A percentile compares a stretch with the other conserved stretches of the same genome.
Conservation (phyloP, 2,888 invertebrate genomes). For the Andrena flavipes region DNA sequence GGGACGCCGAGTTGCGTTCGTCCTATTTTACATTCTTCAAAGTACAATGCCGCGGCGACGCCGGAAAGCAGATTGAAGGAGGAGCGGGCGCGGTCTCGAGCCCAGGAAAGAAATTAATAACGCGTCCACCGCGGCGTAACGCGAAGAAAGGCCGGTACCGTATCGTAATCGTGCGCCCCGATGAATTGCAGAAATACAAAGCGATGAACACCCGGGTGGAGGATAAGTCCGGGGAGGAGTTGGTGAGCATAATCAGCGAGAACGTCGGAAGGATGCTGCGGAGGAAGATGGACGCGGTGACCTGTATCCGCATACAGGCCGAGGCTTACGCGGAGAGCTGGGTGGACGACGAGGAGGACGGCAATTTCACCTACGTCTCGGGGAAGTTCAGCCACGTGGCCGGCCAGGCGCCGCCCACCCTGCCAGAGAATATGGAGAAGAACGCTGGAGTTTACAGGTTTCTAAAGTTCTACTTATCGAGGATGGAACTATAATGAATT, state of each 20-base stretch:
- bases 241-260: slow-evolving; percentile 92
- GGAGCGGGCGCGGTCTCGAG: background rate
- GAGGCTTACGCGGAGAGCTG: slow-evolving; percentile 89
- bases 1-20: background rate
- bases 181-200: slow-evolving; percentile 89
- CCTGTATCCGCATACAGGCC: slow-evolving; percentile 92
- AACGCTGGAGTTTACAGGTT: slow-evolving; percentile 73
- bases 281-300: slow-evolving; percentile 95
- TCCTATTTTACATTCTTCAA: background rate
- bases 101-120: slow-evolving; percentile 42
- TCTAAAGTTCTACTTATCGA: slow-evolving; percentile 15
- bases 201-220: slow-evolving; percentile 92
- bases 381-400: slow-evolving; percentile 90
- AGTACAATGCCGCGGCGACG: slow-evolving; percentile 14
- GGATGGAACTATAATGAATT: slow-evolving; percentile 52
- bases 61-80: background rate
- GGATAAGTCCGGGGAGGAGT: slow-evolving; percentile 91
- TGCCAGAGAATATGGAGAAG: slow-evolving; percentile 77
- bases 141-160: background rate
- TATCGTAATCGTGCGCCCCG: slow-evolving; percentile 7
- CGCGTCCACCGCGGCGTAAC: slow-evolving; percentile 16
- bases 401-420: slow-evolving; percentile 77
- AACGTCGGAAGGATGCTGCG: slow-evolving; percentile 94
- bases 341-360: slow-evolving; percentile 79
- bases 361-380: slow-evolving; percentile 89